Evolutionary conservation across 1,140 invertebrate genomes (phyloP).

Genomic region (Pogonognathellus flavescens): DNA sequence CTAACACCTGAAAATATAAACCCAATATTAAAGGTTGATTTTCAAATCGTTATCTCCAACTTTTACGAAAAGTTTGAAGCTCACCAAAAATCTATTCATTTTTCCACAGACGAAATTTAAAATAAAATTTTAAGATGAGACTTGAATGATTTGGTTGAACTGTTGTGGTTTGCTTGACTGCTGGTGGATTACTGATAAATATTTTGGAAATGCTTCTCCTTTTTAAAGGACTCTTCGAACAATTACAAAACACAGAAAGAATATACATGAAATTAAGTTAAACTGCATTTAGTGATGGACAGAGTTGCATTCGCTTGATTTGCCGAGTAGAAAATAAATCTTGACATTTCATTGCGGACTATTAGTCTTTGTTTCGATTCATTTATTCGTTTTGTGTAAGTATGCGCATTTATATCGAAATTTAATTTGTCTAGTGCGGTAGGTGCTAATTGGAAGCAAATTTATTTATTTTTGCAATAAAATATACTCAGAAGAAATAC

Average conservation of each 20-base stretch:
- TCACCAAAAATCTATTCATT: constrained; percentile 31
- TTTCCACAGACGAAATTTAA: neutral
- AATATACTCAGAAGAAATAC: too few relatives aligned
- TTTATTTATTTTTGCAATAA: too few relatives aligned
- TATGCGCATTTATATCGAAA: too few relatives aligned
- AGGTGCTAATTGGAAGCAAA: too few relatives aligned
- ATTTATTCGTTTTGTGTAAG: too few relatives aligned
- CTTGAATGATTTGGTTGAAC: neutral
- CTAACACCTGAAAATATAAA: neutral
- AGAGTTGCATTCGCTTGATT: too few relatives aligned
- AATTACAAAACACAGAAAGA: neutral
- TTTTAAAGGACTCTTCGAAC: constrained; percentile 25
- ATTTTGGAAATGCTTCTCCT: neutral
- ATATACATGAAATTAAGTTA: constrained; percentile 4
- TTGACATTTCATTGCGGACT: neutral
- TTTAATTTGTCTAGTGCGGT: too few relatives aligned
- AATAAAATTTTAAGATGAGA: neutral
- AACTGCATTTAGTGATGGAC: neutral
- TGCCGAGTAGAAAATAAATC: too few relatives aligned
- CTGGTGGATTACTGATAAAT: constrained; percentile 6
- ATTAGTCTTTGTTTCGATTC: too few relatives aligned
- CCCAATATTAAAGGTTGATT: neutral
- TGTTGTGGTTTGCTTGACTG: constrained; percentile 2
- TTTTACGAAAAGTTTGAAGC: neutral
- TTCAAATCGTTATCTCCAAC: neutral